These are phyloP conservation scores for Drosophila kuntzei DNA, from an alignment of 2,888 invertebrate species.

Conservation along the genomic window DNA sequence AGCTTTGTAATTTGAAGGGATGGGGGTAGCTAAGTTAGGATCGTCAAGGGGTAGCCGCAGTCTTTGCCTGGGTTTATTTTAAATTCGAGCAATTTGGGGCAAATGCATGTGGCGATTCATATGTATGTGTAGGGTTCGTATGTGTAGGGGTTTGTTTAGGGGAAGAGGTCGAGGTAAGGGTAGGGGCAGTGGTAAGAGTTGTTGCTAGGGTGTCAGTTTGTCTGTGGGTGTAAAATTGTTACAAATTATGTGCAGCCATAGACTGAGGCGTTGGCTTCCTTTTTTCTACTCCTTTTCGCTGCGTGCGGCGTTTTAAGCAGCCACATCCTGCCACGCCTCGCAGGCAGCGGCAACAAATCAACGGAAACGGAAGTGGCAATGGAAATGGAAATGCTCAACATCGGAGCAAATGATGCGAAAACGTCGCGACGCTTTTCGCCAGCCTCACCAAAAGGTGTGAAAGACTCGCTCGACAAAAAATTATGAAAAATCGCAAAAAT, in stretches of 20 bases:
- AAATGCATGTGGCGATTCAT: conserved; percentile 58
- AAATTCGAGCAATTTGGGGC: conserved; percentile 72
- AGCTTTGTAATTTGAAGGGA: conserved; percentile 53
- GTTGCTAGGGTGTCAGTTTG: neutral
- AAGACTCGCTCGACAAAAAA: conserved; percentile 58
- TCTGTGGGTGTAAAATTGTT: conserved; percentile 69
- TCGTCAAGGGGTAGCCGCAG: neutral
- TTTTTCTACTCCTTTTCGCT: conserved; percentile 57
- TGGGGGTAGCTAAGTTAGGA: neutral
- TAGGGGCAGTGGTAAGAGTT: neutral
- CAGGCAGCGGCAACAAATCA: conserved; percentile 71
- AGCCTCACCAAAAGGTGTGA: conserved; percentile 57
- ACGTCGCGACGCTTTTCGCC: conserved; percentile 47
- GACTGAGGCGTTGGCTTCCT: conserved; percentile 29
- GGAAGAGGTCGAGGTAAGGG: no score
- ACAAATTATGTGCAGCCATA: conserved; percentile 78
- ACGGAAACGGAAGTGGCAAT: conserved; percentile 81
- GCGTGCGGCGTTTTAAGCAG: conserved; percentile 75
- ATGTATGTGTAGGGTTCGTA: conserved; percentile 25
- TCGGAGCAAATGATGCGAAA: conserved; percentile 72
- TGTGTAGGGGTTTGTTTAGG: neutral
- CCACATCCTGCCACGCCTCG: conserved; percentile 70
- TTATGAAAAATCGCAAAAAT: conserved; percentile 77
- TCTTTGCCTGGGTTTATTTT: conserved; percentile 62
- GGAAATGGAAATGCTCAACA: conserved; percentile 77